A percentile compares a stretch with the other conserved stretches of the same genome.
Evolutionary conservation across 2,113 vertebrate genomes (phyloP).

Genomic region (Tringa solitaria): DNA sequence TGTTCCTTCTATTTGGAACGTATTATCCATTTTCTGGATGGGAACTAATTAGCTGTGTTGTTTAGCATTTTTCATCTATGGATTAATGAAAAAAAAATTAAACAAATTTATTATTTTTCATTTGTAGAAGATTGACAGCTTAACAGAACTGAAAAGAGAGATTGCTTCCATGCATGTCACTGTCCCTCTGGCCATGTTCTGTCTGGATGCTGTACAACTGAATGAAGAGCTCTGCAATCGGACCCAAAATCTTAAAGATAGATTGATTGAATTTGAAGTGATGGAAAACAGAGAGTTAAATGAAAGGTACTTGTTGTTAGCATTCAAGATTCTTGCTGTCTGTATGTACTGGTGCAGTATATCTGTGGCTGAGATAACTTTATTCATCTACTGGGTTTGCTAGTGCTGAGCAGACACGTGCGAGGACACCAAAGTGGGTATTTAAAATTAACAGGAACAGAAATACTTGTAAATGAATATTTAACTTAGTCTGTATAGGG

Average conservation of each 20-base stretch:
- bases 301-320: constrained; percentile 69
- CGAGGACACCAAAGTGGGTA: not conserved
- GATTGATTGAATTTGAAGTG: constrained; percentile 77
- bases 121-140: constrained; percentile 79
- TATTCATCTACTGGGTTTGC: not conserved
- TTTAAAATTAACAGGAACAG: not conserved
- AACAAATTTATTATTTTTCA: not conserved
- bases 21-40: not conserved
- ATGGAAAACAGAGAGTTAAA: constrained; percentile 83
- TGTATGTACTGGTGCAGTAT: fast-evolving
- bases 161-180: constrained; percentile 82
- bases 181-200: constrained; percentile 86
- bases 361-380: not conserved
- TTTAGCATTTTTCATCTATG: not conserved
- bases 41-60: not conserved
- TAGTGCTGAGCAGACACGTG: not conserved
- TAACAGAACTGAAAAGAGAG: constrained; percentile 76
- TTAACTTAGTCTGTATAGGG: not conserved
- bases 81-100: not conserved
- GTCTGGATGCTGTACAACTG: constrained; percentile 78
- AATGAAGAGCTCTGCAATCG: constrained; percentile 82
- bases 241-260: constrained; percentile 78
- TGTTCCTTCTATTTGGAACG: not conserved
- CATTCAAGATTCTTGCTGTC: not conserved
- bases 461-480: not conserved